Evolutionary conservation across 2,888 invertebrate genomes (phyloP), one percentile per base, ranked within the genome.

Genomic region (Cacoxenus indagator): DNA sequence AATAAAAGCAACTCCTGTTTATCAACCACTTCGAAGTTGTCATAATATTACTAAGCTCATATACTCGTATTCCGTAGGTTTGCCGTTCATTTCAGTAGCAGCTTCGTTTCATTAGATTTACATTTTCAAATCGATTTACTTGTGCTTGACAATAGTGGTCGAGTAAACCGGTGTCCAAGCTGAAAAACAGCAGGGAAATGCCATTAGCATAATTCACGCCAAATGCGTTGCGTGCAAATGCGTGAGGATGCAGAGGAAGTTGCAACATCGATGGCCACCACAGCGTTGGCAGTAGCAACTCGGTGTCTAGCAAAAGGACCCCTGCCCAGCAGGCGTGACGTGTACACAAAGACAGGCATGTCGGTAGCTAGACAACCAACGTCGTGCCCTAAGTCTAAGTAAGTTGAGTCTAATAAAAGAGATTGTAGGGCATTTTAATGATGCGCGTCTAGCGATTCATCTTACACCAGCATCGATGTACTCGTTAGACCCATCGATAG

Each of bases 391-490:
- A 11, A 14, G 8, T 24, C 43, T 45, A 61, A 37, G 59, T 57
- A 31, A 61, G 61, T 45, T n/a, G 61, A 37, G 24, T 62, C 45
- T 62, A 62, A 62, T 62, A 62, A 62, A 62, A 62, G 29, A 43
- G 61, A 62, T 62, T 43, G 45, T 45, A 62, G 45, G 43, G 61
- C 61, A 62, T 62, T 62, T 62, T 62, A 62, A 62, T 62, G 61
- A 43, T 17, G 43, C 43, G 19, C 61, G 43, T 45, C 61, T 62
- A 45, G 61, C 61, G 59, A 59, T 59, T 11, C 59, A 59, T 59
- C 27, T 59, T 59, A 9, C 2, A 14, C 59, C 22, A 22, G 19
- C 51, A 51, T 51, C 55, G 55, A 55, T 55, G 26, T n/a, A 55
- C 59, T 26, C 55, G 55, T 55, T 55, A 55, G 27, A 55, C 14